Evolutionary conservation across 2,888 invertebrate genomes (phyloP).

Genomic region (Heliconius sara): DNA sequence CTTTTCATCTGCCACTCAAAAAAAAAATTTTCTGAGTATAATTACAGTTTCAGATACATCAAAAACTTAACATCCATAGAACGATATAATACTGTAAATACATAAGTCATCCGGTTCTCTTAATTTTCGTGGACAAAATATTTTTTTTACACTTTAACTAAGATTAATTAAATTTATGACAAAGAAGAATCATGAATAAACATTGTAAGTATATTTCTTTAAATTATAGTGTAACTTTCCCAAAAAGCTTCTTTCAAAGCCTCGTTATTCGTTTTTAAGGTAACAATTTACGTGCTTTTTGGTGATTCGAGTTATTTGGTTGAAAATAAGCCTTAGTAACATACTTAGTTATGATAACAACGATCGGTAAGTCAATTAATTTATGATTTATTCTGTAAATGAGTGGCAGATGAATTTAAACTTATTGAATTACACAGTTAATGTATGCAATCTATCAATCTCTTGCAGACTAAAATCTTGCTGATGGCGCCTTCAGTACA

Average conservation of each 20-base stretch:
- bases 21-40: constrained; percentile 70
- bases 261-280: constrained; percentile 17
- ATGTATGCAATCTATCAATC: constrained; percentile 31
- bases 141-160: background rate
- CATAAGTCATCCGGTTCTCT: background rate
- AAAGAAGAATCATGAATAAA: constrained; percentile 62
- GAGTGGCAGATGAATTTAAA: constrained; percentile 55
- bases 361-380: constrained; percentile 50
- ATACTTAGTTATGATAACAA: constrained; percentile 22
- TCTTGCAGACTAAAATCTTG: constrained; percentile 58
- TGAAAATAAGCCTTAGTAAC: constrained; percentile 20
- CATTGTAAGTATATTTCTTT: constrained; percentile 67
- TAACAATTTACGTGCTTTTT: constrained; percentile 8
- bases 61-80: constrained; percentile 62
- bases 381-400: constrained; percentile 32
- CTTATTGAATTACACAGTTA: constrained; percentile 44
- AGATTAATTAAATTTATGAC: constrained; percentile 61
- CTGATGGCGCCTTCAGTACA: constrained; percentile 69
- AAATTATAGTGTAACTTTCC: constrained; percentile 22
- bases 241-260: constrained; percentile 26
- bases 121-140: background rate
- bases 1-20: constrained; percentile 64
- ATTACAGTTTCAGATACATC: constrained; percentile 52
- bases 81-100: constrained; percentile 75
- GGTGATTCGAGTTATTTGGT: background rate